These are phyloP conservation scores for Astropecten irregularis DNA, from an alignment of 53 echinoderm and acorn worm species.

Conservation along the genomic window DNA sequence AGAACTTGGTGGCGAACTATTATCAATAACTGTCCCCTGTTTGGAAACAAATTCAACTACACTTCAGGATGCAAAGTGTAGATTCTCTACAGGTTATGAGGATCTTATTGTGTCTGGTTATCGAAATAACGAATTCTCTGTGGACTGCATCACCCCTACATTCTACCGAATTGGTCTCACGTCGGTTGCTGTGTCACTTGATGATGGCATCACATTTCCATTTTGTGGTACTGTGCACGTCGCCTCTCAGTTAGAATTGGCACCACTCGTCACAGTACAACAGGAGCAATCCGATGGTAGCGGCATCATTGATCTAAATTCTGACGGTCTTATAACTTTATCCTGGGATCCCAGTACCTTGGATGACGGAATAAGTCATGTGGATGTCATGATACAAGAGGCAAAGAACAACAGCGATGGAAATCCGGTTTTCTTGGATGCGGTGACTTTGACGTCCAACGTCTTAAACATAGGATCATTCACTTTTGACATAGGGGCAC, in stretches of 20 bases:
- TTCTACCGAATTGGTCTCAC: constrained; percentile 50
- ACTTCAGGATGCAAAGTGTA: constrained; percentile 13
- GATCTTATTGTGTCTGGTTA: constrained; percentile 36
- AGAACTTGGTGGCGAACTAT: constrained; percentile 67
- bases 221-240: constrained; percentile 63
- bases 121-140: constrained; percentile 14
- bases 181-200: constrained; percentile 55
- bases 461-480: constrained; percentile 29
- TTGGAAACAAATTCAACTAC: neutral
- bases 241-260: constrained; percentile 50
- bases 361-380: neutral
- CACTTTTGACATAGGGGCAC: neutral
- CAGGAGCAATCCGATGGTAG: neutral
- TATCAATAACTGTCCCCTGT: constrained; percentile 61
- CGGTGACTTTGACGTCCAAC: neutral
- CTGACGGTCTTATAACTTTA: constrained; percentile 18
- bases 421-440: constrained; percentile 33
- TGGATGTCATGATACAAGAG: constrained; percentile 25
- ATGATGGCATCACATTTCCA: constrained; percentile 48
- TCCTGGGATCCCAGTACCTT: constrained; percentile 49
- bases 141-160: constrained; percentile 61
- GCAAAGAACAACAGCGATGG: constrained; percentile 34
- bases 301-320: constrained; percentile 13
- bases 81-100: constrained; percentile 37
- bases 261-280: constrained; percentile 22